Base-by-base conservation (phyloP, 2,797 vertebrate genomes). In the Myoxocephalus aenaeus region DNA sequence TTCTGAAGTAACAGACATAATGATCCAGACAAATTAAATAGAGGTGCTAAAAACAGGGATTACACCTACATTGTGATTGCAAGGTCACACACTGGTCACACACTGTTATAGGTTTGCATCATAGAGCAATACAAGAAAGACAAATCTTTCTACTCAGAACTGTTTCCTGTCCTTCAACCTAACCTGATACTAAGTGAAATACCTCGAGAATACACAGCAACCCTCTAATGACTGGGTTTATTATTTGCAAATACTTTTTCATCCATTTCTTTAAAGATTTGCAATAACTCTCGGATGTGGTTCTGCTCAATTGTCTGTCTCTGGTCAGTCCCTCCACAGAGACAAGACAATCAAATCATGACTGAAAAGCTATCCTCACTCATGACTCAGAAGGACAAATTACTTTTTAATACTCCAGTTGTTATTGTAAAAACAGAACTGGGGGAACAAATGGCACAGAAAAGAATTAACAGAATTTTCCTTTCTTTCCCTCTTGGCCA, bases 331-430 rank as follows among this genome's bases (percentile, higher is more conserved):
- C 27, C 4, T 44, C 57, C 15, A 4, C 65, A 69, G 70, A 74
- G 85, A 68, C 74, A 70, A 56, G 65, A n/a, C 34, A 29, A 17
- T 80, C 44, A 51, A 56, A 61, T 86, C 82, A 80, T 64, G 70
- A 67, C 63, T 86, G 89, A 92, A 93, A 93, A 87, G 59, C 86
- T 70, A 51, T 67, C 70, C 70, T 89, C 90, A 90, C 72, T 27
- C 64, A 79, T 93, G 92, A 93, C 84, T 91, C 89, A 89, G 77
- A 83, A 20, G 65, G 72, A 83, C 75, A 85, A 81, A 88, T 87
- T 57, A 71, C 80, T 79, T 83, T 73, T 50, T 25, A 75, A 82
- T 79, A 81, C 27, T 73, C 61, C 65, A 69, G 42, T 83, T 89
- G 70, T 80, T 87, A 65, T 84, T 77, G 17, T 63, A 56, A 50